phyloP scores from a whole-genome alignment of 2,113 vertebrate species.

The Bolborhynchus lineola region DNA sequence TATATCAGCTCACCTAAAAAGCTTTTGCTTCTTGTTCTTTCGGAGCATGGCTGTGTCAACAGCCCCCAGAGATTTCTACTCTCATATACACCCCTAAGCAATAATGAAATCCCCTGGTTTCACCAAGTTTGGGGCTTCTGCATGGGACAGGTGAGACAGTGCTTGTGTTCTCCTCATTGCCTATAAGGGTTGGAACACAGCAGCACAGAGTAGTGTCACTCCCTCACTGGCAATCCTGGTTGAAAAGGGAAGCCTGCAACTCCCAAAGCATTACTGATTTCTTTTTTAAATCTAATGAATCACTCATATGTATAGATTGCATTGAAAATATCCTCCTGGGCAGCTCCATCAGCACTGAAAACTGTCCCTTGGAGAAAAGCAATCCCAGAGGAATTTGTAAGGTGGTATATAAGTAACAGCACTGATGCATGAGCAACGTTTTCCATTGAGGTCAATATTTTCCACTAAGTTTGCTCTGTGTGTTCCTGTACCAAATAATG shows the following conservation, averaged over 20 bases:
- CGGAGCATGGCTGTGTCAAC: neutral
- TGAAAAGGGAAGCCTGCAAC: neutral
- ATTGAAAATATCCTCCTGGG: neutral
- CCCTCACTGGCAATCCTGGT: neutral
- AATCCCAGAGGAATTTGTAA: neutral
- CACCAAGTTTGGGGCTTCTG: neutral
- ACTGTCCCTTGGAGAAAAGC: neutral
- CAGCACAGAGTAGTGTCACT: neutral
- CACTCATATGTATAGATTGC: neutral
- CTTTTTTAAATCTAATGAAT: neutral
- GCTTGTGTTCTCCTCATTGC: neutral
- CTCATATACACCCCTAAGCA: neutral
- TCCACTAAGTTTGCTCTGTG: neutral
- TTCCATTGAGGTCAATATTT: neutral
- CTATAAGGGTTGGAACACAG: neutral
- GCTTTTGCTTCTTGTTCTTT: neutral
- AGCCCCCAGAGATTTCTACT: neutral
- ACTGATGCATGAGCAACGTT: neutral
- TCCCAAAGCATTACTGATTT: neutral
- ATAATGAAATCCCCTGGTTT: neutral
- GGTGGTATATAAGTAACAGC: neutral
- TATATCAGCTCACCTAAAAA: conserved; percentile 28
- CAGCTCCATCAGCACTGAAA: neutral
- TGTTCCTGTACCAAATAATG: neutral
- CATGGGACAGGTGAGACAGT: fast-evolving